Evolutionary conservation across 2,797 vertebrate genomes (phyloP).

Genomic region (Sparidentex hasta): DNA sequence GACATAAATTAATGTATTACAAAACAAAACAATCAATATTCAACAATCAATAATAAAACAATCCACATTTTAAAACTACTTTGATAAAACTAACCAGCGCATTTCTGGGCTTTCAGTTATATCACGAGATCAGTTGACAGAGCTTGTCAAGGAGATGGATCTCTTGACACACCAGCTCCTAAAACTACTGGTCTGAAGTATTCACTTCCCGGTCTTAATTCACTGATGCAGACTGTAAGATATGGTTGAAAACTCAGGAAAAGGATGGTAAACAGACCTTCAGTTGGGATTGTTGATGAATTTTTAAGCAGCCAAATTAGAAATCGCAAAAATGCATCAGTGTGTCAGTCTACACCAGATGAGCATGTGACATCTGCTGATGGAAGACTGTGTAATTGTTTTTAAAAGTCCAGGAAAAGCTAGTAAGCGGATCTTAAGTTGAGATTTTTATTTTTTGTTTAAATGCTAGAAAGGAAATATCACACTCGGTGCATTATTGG

Average conservation of each 20-base stretch:
- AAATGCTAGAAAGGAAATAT: not conserved
- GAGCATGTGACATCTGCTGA: no score
- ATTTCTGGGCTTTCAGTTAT: not conserved
- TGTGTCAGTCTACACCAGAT: no score
- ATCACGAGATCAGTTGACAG: not conserved
- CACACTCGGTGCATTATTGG: not conserved
- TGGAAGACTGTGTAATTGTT: no score
- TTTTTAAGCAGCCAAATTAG: not conserved
- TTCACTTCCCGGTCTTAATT: not conserved
- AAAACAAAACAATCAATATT: slow-evolving; percentile 1
- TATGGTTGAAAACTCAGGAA: not conserved
- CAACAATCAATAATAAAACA: no score
- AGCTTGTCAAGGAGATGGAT: not conserved
- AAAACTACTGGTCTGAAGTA: not conserved
- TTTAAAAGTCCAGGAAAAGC: no score
- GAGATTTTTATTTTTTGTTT: not conserved
- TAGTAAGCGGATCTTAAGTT: not conserved
- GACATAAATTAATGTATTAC: slow-evolving; percentile 1
- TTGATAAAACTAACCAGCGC: no score
- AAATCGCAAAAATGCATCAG: not conserved
- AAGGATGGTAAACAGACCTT: not conserved
- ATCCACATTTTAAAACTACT: not conserved
- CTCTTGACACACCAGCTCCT: not conserved
- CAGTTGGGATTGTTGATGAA: not conserved
- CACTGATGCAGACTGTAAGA: not conserved